phyloP scores from a whole-genome alignment of 2,113 vertebrate species.

The Formicarius rufipectus region DNA sequence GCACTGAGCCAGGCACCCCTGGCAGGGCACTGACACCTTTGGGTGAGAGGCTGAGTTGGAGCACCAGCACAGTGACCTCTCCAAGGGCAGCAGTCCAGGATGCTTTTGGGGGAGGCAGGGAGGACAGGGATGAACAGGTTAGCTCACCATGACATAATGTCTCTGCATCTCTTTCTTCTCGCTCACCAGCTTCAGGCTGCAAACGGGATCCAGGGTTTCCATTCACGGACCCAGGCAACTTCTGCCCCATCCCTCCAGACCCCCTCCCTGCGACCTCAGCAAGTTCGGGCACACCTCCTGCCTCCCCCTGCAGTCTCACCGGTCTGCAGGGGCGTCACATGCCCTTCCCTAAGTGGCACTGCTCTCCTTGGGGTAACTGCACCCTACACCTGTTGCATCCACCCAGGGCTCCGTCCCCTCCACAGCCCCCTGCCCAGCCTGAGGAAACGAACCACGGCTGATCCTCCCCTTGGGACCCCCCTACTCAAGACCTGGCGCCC shows the following conservation, averaged over 20 bases:
- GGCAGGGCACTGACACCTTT: not conserved
- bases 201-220: not conserved
- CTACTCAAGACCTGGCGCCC: not conserved
- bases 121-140: not conserved
- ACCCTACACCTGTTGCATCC: not conserved
- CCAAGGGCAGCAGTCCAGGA: rapidly evolving
- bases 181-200: slow-evolving; percentile 79
- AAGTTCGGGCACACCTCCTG: rapidly evolving
- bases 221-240: rapidly evolving
- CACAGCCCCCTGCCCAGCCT: not conserved
- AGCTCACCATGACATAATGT: slow-evolving; percentile 82
- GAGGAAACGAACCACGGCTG: not conserved
- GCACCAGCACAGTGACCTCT: rapidly evolving
- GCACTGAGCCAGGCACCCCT: not conserved
- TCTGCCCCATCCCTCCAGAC: not conserved
- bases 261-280: not conserved
- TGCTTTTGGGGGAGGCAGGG: not conserved
- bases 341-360: too few relatives aligned
- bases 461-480: not conserved
- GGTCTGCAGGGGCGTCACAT: not conserved
- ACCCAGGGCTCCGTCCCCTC: not conserved
- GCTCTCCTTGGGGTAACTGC: not conserved
- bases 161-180: slow-evolving; percentile 85
- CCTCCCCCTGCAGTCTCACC: rapidly evolving
- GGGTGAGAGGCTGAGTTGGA: rapidly evolving